Evolutionary conservation across 1,140 invertebrate species (phyloP).

Genomic region (Megalonaias nervosa): DNA sequence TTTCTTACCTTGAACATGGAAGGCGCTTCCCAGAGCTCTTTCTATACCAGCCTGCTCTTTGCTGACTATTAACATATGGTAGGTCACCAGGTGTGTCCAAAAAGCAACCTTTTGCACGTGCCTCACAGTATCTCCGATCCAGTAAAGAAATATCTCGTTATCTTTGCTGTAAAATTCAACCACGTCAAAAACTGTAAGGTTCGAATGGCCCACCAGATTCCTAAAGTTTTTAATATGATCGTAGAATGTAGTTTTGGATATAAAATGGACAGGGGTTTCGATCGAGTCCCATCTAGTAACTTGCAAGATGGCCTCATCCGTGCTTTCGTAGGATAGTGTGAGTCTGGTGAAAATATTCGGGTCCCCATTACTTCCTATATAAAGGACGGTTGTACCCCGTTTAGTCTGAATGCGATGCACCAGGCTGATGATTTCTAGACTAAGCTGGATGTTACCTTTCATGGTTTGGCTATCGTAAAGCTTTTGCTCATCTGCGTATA

Average conservation of each 20-base stretch:
- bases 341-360: slow-evolving; percentile 12
- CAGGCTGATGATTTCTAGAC: slow-evolving; percentile 43
- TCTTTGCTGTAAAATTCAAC: slow-evolving; percentile 46
- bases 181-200: slow-evolving; percentile 33
- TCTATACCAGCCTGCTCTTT: slow-evolving; percentile 57
- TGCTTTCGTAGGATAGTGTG: slow-evolving; percentile 13
- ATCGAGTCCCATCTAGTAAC: slow-evolving; percentile 1
- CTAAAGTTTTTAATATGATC: slow-evolving; percentile 28
- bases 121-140: slow-evolving; percentile 34
- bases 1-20: slow-evolving; percentile 48
- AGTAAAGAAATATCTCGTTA: slow-evolving; percentile 36
- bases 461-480: not conserved
- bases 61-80: slow-evolving; percentile 49
- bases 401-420: slow-evolving; percentile 53
- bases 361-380: slow-evolving; percentile 41
- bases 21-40: slow-evolving; percentile 50
- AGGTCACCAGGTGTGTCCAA: slow-evolving; percentile 44
- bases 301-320: slow-evolving; percentile 22
- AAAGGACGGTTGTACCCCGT: slow-evolving; percentile 47
- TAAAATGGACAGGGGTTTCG: not conserved
- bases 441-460: slow-evolving; percentile 15
- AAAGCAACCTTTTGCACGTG: slow-evolving; percentile 19
- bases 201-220: slow-evolving; percentile 1
- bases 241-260: slow-evolving; percentile 10
- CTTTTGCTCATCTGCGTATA: too few species aligned